A percentile compares a stretch with the other conserved stretches of the same genome.
These are phyloP conservation scores for Trissoscelio sp. DNA, from an alignment of 2,888 invertebrate species.

Conservation along the genomic window DNA sequence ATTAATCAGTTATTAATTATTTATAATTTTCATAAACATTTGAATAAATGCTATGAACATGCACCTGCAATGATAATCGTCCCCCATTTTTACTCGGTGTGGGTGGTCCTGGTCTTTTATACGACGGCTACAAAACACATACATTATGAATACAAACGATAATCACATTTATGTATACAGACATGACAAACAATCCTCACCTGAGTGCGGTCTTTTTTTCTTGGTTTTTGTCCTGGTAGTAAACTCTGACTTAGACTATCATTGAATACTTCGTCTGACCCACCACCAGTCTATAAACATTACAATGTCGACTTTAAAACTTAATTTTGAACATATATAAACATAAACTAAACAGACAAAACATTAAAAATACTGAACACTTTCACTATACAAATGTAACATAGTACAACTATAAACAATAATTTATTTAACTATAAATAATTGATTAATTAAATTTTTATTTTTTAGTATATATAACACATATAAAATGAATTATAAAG, in stretches of 20 bases:
- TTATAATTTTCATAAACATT: no score
- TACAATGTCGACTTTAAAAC: no score
- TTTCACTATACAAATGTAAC: no score
- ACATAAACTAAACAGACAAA: no score
- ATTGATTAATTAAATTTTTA: no score
- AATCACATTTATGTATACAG: constrained; percentile 57
- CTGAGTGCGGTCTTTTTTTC: constrained; percentile 80
- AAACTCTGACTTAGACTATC: constrained; percentile 82
- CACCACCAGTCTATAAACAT: constrained; percentile 76
- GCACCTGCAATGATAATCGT: constrained; percentile 88
- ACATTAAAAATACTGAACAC: no score
- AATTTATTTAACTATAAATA: no score
- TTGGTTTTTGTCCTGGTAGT: constrained; percentile 81
- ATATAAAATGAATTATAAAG: no score
- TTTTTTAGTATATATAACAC: no score
- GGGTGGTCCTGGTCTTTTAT: constrained; percentile 93
- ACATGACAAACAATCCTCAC: constrained; percentile 70
- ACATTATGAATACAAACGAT: constrained; percentile 71
- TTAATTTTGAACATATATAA: no score
- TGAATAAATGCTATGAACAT: constrained; percentile 27
- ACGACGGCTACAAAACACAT: constrained; percentile 86
- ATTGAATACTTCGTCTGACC: constrained; percentile 79
- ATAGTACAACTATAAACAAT: no score
- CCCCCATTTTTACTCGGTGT: constrained; percentile 94
- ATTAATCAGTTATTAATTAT: no score